These are phyloP conservation scores for Lycorma delicatula DNA, from an alignment of 1,140 invertebrate genomes.

Conservation along the genomic window DNA sequence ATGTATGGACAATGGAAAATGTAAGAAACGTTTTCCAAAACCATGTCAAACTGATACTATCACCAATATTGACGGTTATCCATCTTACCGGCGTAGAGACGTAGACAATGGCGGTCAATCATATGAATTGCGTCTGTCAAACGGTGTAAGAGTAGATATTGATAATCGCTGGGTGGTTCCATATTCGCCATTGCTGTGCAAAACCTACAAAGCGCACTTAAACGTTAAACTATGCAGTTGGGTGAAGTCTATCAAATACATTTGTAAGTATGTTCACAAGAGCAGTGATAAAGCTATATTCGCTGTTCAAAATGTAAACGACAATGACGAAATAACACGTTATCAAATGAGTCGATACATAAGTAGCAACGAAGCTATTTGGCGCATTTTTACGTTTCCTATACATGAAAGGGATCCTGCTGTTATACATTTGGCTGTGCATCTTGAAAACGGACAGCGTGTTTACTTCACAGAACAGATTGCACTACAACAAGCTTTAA, in stretches of 20 bases:
- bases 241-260: constrained; percentile 34
- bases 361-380: constrained; percentile 38
- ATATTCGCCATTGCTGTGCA: constrained; percentile 34
- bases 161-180: constrained; percentile 38
- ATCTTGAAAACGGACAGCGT: constrained; percentile 36
- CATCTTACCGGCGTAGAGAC: constrained; percentile 29
- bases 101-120: constrained; percentile 15
- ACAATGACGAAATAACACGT: background rate
- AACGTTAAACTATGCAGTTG: constrained; percentile 38
- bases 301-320: constrained; percentile 19
- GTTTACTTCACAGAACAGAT: constrained; percentile 36
- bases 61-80: constrained; percentile 35
- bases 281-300: constrained; percentile 37
- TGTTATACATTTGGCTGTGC: constrained; percentile 34
- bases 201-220: constrained; percentile 34
- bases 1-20: constrained; percentile 42
- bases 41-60: constrained; percentile 29
- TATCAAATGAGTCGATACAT: constrained; percentile 37
- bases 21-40: constrained; percentile 39
- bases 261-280: constrained; percentile 41
- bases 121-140: constrained; percentile 5
- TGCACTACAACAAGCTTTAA: constrained; percentile 23
- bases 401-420: constrained; percentile 35
- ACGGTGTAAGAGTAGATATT: constrained; percentile 15
- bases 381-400: constrained; percentile 35